Percentiles rank a stretch among this genome's conserved stretches.
These are phyloP conservation scores for Capra hircus DNA, from an alignment of 2,113 vertebrate genomes.

Conservation along the genomic window DNA sequence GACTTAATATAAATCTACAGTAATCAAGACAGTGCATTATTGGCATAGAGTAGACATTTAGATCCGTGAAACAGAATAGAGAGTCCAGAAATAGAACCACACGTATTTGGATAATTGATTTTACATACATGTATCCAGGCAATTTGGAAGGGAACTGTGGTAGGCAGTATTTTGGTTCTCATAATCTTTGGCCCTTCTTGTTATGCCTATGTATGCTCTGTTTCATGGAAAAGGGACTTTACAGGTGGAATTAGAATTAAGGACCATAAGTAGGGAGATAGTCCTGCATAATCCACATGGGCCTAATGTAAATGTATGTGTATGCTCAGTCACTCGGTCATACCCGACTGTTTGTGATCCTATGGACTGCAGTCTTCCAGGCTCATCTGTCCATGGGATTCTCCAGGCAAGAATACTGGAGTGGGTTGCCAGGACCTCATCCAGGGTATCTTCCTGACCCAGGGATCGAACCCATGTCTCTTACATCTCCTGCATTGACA, in stretches of 20 bases:
- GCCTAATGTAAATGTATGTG: background rate
- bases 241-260: background rate
- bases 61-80: background rate
- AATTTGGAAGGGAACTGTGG: background rate
- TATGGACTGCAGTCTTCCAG: background rate
- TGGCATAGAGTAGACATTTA: background rate
- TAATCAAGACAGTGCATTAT: background rate
- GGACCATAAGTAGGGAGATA: background rate
- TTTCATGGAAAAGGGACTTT: background rate
- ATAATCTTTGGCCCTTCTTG: background rate
- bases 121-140: background rate
- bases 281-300: background rate
- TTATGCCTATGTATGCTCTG: background rate
- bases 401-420: background rate
- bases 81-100: background rate
- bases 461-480: background rate
- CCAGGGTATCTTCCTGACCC: background rate
- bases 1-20: background rate
- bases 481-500: background rate
- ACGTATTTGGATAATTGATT: background rate
- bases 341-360: background rate
- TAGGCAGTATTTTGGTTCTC: background rate
- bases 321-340: background rate
- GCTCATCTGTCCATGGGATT: background rate
- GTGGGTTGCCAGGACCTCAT: background rate